Conservation (phyloP, 2,888 invertebrate species). For the Germaria angustata region DNA sequence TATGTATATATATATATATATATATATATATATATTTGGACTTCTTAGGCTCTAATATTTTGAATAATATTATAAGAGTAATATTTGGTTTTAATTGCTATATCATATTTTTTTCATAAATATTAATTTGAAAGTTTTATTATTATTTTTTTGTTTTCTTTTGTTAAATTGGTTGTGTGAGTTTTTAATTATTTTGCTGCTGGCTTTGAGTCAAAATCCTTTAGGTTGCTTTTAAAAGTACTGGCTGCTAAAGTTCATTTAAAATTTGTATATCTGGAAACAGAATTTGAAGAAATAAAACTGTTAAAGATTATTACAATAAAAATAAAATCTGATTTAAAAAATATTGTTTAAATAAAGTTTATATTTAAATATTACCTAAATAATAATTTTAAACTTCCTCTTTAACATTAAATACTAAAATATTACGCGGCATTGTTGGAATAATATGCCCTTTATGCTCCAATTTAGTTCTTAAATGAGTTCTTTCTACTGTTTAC, state of each 20-base stretch:
- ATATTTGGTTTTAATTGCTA: constrained; percentile 20
- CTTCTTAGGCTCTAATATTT: constrained; percentile 60
- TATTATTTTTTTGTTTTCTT: constrained; percentile 5
- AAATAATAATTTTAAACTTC: too few species aligned
- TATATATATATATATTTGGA: too few species aligned
- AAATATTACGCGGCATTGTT: too few species aligned
- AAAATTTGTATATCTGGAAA: constrained; percentile 74
- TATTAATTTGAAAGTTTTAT: constrained; percentile 35
- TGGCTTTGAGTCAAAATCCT: constrained; percentile 57
- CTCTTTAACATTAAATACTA: too few species aligned
- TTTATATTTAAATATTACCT: too few species aligned
- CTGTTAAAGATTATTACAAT: background rate
- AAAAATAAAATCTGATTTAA: background rate
- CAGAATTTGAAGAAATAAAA: constrained; percentile 4
- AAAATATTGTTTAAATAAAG: too few species aligned
- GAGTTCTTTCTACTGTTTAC: too few species aligned
- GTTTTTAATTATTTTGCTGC: constrained; percentile 44
- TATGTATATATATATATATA: too few species aligned
- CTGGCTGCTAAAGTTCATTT: constrained; percentile 66
- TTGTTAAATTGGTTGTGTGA: background rate
- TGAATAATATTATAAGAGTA: constrained; percentile 39
- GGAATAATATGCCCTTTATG: too few species aligned
- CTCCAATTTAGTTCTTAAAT: too few species aligned
- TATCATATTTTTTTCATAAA: constrained; percentile 21
- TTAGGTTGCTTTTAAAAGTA: constrained; percentile 62